Evolutionary conservation across 2,888 invertebrate species (phyloP), one percentile per base, ranked within the genome.

Genomic region (Euplexia lucipara): DNA sequence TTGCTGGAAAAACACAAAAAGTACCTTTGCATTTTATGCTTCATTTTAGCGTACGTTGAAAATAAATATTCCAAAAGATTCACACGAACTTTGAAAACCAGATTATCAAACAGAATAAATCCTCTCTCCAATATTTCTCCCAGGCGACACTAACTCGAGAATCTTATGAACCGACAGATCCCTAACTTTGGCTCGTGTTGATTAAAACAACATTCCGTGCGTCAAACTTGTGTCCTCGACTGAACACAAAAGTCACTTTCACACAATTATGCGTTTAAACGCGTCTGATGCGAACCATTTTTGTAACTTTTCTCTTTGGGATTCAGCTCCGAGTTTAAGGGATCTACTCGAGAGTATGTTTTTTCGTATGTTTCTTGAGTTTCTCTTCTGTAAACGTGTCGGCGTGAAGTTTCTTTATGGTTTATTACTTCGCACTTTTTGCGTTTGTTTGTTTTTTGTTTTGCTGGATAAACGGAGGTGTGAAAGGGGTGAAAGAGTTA

Each of bases 121-220:
- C 37, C 41, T 41, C 10, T 1, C 42, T 54, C 22, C 22, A 61
- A 42, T 57, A 37, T 22, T 39, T 39, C 8, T 47, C 54, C 67
- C 74, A 6, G 45, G 56, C 22, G 75, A 78, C 75, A 48, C 10
- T 8, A 42, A 74, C 59, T 66, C 42, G 30, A 60, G 54, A 56
- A 58, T 73, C 39, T 48, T 44, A 52, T 60, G 63, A 74, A 47
- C 51, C 35, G 26, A 47, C 42, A 44, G 64, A 64, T 48, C 72
- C 59, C 59, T 52, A 75, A 86, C 73, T 83, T 84, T 72, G 70
- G 68, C 80, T 75, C 73, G 83, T 86, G 88, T 88, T 91, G 88
- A 90, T 90, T 89, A 91, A 89, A 91, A 89, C 85, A 90, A 90
- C 88, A 90, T 90, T 86, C 35, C 18, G 39, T 51, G 54, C 56